phyloP scores from a whole-genome alignment of 2,113 vertebrate genomes.

The Coptodon bakossiorum region DNA sequence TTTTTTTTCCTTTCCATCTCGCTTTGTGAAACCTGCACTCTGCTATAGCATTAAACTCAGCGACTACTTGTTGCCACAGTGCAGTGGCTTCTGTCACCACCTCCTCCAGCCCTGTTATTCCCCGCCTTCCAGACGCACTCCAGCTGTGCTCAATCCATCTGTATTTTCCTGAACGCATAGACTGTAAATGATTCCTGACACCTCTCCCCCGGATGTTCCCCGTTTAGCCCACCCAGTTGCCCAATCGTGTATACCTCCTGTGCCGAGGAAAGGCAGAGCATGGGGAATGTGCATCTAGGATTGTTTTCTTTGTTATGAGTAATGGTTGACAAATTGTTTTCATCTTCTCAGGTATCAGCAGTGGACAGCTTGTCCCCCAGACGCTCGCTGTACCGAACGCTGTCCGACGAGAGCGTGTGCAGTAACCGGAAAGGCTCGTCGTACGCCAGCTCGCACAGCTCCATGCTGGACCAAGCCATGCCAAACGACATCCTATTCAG shows the following conservation, averaged over 20 bases:
- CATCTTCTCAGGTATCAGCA: slow-evolving; percentile 72
- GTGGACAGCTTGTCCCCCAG: slow-evolving; percentile 80
- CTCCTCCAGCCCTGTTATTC: not conserved
- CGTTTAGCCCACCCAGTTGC: not conserved
- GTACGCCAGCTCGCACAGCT: slow-evolving; percentile 87
- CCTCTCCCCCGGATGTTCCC: slow-evolving; percentile 2
- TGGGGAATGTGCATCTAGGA: not conserved
- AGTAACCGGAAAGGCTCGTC: slow-evolving; percentile 86
- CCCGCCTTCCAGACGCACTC: slow-evolving; percentile 18
- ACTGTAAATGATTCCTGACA: slow-evolving; percentile 49
- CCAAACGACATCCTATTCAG: slow-evolving; percentile 95
- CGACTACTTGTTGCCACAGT: not conserved
- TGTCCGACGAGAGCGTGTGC: slow-evolving; percentile 93
- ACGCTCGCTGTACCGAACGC: slow-evolving; percentile 84
- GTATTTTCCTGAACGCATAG: slow-evolving; percentile 28
- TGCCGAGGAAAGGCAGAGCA: not conserved
- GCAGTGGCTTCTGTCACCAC: slow-evolving; percentile 38
- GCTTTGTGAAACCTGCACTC: not conserved
- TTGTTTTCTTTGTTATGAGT: not conserved
- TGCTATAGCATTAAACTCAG: slow-evolving; percentile 6
- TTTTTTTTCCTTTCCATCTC: not conserved
- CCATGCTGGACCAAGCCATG: slow-evolving; percentile 87
- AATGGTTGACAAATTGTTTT: not conserved
- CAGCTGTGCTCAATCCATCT: slow-evolving; percentile 45
- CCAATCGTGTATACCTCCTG: not conserved